These are phyloP conservation scores for Zonotrichia leucophrys DNA, from an alignment of 2,113 vertebrate genomes.

Conservation along the genomic window DNA sequence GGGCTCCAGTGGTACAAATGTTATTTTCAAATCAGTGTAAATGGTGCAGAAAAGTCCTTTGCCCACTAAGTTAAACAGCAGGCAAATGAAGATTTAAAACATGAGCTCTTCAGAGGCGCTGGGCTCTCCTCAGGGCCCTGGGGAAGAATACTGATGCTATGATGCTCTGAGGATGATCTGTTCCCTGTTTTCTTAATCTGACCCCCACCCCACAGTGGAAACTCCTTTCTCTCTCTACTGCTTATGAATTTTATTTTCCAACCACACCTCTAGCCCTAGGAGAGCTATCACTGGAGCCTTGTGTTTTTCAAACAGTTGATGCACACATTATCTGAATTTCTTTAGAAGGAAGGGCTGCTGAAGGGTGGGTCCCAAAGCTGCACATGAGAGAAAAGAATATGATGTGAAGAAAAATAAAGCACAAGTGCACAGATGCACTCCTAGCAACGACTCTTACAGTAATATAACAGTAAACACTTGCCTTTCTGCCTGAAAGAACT, in stretches of 20 bases:
- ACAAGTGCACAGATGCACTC: constrained; percentile 14
- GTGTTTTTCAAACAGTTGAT: constrained; percentile 24
- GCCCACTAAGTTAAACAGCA: not conserved
- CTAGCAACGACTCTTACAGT: constrained; percentile 6
- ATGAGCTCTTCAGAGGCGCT: not conserved
- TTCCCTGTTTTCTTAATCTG: not conserved
- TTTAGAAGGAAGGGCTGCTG: constrained; percentile 32
- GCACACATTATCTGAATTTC: constrained; percentile 33
- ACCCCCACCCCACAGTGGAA: not conserved
- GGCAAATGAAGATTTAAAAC: not conserved
- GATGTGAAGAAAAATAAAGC: not conserved
- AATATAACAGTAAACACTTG: not conserved
- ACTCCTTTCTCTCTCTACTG: not conserved
- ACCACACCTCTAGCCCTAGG: constrained; percentile 34
- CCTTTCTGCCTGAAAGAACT: not conserved
- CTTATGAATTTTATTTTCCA: constrained; percentile 49
- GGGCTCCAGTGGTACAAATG: not conserved
- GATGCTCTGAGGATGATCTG: not conserved
- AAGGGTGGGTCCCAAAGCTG: constrained; percentile 21
- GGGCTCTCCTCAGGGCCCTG: not conserved
- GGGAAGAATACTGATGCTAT: not conserved
- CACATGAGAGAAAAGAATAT: not conserved
- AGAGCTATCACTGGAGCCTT: not conserved
- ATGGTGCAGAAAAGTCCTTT: not conserved
- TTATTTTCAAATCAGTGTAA: not conserved